phyloP scores from a whole-genome alignment of 2,113 vertebrate species.

The Malurus cyaneus region DNA sequence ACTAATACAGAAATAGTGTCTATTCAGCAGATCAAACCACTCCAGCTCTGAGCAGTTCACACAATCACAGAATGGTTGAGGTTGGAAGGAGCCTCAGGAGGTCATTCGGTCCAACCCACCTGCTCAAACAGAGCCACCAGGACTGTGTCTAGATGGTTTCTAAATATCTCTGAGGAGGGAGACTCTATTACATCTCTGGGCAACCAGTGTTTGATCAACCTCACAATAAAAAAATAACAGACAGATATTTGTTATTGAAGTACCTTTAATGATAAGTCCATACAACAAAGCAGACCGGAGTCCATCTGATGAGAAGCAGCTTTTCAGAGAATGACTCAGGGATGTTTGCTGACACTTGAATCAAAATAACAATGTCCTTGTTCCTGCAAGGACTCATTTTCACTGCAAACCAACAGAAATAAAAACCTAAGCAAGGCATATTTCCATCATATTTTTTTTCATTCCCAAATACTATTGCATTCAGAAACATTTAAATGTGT shows the following conservation, averaged over 20 bases:
- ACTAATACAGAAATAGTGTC: background rate
- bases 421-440: background rate
- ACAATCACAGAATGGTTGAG: background rate
- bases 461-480: background rate
- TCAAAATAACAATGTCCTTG: background rate
- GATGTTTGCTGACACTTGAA: background rate
- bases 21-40: background rate
- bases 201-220: accelerated
- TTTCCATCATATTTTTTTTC: background rate
- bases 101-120: background rate
- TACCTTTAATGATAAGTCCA: background rate
- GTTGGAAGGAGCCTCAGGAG: background rate
- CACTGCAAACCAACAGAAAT: background rate
- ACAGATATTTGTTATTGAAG: background rate
- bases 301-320: background rate
- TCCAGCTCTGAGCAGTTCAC: background rate
- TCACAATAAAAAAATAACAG: background rate
- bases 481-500: background rate
- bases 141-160: background rate
- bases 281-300: background rate
- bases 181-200: background rate
- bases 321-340: background rate
- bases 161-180: background rate
- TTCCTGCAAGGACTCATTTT: background rate
- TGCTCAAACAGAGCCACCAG: background rate